phyloP scores from a whole-genome alignment of 2,888 invertebrate species.

The Gryllus longicercus region DNA sequence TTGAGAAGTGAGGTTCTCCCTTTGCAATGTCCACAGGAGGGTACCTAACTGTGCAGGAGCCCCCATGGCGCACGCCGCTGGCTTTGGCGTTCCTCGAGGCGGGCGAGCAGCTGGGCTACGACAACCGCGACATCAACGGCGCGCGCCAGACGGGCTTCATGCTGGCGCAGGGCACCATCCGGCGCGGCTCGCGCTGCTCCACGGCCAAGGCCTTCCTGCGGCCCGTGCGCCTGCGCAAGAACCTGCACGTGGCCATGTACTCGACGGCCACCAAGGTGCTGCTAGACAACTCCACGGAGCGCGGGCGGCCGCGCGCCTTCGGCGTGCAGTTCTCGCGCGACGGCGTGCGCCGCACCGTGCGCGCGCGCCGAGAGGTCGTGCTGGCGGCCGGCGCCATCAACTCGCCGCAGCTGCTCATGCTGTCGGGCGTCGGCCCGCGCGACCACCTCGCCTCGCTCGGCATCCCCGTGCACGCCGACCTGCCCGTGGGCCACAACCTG shows the following conservation, averaged over 20 bases:
- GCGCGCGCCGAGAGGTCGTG: conserved; percentile 76
- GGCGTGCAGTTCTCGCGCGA: conserved; percentile 72
- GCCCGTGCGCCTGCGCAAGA: conserved; percentile 71
- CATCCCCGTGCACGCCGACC: conserved; percentile 69
- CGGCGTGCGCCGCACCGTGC: conserved; percentile 53
- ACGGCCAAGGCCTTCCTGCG: conserved; percentile 84
- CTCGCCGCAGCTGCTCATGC: conserved; percentile 84
- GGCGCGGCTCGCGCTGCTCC: conserved; percentile 80
- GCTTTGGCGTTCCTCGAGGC: conserved; percentile 80
- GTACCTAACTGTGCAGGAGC: conserved; percentile 71
- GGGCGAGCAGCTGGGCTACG: conserved; percentile 77
- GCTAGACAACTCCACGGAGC: conserved; percentile 25
- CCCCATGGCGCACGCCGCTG: conserved; percentile 78
- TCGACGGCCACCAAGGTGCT: conserved; percentile 64
- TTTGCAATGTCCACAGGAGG: conserved; percentile 54
- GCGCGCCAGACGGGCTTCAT: conserved; percentile 81
- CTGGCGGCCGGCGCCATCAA: conserved; percentile 84
- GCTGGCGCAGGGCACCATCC: conserved; percentile 81
- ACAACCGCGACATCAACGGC: conserved; percentile 76
- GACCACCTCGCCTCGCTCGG: conserved; percentile 68
- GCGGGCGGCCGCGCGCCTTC: conserved; percentile 59
- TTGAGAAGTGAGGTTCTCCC: too few species aligned
- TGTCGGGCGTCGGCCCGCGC: conserved; percentile 82
- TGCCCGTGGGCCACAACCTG: conserved; percentile 61
- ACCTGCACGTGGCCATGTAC: conserved; percentile 74